These are phyloP conservation scores for Drosophila demipolita DNA, from an alignment of 2,888 invertebrate genomes.

Conservation along the genomic window DNA sequence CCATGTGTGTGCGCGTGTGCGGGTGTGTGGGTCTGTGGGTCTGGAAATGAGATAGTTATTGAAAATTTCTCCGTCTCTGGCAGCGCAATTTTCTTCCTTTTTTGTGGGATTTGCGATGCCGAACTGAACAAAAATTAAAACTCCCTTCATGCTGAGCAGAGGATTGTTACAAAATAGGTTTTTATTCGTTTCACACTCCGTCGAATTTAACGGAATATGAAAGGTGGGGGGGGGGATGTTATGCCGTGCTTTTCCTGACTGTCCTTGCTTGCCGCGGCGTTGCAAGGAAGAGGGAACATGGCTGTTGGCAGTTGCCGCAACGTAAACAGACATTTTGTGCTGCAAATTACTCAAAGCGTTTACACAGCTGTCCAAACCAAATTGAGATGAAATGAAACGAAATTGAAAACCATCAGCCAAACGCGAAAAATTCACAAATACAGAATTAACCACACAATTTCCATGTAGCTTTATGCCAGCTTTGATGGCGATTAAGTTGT, in stretches of 20 bases:
- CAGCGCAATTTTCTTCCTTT: conserved; percentile 23
- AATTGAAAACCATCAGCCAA: conserved; percentile 13
- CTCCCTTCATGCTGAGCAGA: conserved; percentile 28
- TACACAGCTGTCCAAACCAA: conserved; percentile 27
- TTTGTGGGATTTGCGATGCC: conserved; percentile 30
- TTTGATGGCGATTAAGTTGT: conserved; percentile 13
- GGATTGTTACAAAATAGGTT: conserved; percentile 54
- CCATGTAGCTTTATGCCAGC: conserved; percentile 37
- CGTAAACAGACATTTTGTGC: conserved; percentile 2
- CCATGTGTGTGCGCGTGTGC: conserved; percentile 11
- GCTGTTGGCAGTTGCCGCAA: neutral
- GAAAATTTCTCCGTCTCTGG: conserved; percentile 42
- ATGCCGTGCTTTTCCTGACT: neutral
- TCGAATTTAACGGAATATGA: conserved; percentile 8
- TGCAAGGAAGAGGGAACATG: neutral
- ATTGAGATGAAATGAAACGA: conserved; percentile 15
- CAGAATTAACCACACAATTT: conserved; percentile 17
- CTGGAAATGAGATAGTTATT: conserved; percentile 55
- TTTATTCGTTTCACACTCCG: conserved; percentile 34
- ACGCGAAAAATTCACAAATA: conserved; percentile 14
- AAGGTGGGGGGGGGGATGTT: neutral
- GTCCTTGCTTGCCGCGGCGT: neutral
- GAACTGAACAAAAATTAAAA: conserved; percentile 44
- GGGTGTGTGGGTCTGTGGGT: too few relatives aligned
- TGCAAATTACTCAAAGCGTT: conserved; percentile 31